Evolutionary conservation across 2,888 invertebrate species (phyloP), one percentile per base, ranked within the genome.

Genomic region (Neoaliturus tenellus): DNA sequence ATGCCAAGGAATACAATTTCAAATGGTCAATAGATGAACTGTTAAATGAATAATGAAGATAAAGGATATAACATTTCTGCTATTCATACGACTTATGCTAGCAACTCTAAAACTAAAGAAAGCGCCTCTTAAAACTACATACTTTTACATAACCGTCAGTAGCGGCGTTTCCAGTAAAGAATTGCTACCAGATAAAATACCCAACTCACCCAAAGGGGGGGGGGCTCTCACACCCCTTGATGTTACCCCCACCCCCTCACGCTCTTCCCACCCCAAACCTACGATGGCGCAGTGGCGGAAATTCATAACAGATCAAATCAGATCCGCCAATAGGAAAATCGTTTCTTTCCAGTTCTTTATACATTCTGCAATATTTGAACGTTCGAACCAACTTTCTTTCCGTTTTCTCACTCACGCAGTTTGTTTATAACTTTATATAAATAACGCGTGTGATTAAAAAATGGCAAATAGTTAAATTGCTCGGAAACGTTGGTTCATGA

Each of bases 281-380:
- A n/a, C 25, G 33, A 71, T 35, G 39, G 39, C 35, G 39, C 71
- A 41, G 71, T 10, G 71, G 28, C 35, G 71, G 71, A 71, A 71
- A 71, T 71, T 71, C 71, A 71, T 71, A 71, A 71, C 71, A 71
- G 71, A 71, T 71, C 71, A 71, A 71, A 39, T 71, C 39, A 71
- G 71, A 71, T 35, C 41, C 41, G 71, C 71, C 71, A 71, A 71
- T 71, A 35, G n/a, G 39, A 71, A 71, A 71, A 71, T 71, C 71
- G 71, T 71, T 71, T 71, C 71, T 71, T 71, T 71, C 35, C 67
- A 67, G 31, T 33, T 31, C 67, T 67, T 35, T 71, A 35, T 28
- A 25, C 4, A 28, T 31, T 62, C 62, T 62, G 62, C 62, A 28
- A 62, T 62, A 62, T 62, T 62, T 31, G 28, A 62, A 62, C 62